phyloP scores from a whole-genome alignment of 2,797 vertebrate genomes.

The Sebastes ruberrimus region DNA sequence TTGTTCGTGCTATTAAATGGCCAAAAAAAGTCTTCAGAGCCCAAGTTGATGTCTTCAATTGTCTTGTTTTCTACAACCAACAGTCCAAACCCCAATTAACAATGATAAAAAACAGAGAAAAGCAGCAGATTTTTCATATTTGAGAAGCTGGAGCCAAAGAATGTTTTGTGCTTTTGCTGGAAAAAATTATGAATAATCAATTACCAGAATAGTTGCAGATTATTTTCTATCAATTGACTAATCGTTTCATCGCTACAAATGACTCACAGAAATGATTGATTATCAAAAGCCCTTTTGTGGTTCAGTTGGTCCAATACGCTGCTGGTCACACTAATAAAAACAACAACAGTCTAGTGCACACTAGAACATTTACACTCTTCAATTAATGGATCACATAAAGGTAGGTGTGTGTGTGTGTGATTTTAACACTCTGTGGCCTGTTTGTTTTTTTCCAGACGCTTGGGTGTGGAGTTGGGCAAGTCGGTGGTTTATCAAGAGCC shows the following conservation, averaged over 20 bases:
- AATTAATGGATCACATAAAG: background rate
- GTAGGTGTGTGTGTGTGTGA: background rate
- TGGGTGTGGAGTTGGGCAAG: constrained; percentile 95
- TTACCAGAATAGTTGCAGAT: background rate
- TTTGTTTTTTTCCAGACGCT: constrained; percentile 79
- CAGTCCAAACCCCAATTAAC: background rate
- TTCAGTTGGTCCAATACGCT: background rate
- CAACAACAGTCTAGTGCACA: background rate
- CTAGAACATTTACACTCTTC: background rate
- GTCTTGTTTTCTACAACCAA: background rate
- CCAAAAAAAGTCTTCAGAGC: background rate
- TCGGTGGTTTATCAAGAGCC: constrained; percentile 95
- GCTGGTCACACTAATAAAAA: background rate
- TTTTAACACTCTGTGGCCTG: background rate
- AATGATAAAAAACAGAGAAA: background rate
- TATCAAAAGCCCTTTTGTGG: background rate
- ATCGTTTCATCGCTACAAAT: background rate
- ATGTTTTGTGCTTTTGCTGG: background rate
- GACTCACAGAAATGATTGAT: background rate
- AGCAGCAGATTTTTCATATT: background rate
- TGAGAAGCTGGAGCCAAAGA: background rate
- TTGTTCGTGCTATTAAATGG: background rate
- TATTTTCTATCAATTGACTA: background rate
- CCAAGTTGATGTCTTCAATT: background rate
- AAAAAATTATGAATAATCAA: background rate